Evolutionary conservation across 1,140 invertebrate genomes (phyloP).

Genomic region (Eupeodes corollae): DNA sequence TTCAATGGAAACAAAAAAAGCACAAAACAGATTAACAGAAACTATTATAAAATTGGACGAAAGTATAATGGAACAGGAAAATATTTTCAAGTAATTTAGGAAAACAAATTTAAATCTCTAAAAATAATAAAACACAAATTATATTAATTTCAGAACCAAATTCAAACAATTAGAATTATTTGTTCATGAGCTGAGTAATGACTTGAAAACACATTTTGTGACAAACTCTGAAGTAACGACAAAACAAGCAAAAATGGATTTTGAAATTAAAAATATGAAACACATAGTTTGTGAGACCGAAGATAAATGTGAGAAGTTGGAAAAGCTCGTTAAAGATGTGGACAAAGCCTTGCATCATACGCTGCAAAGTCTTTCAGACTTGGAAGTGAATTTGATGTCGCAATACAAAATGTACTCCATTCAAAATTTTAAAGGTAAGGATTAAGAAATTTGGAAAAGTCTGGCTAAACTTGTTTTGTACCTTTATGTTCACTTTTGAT

Average conservation of each 20-base stretch:
- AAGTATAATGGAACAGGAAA: conserved; percentile 24
- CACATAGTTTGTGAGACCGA: conserved; percentile 34
- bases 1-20: conserved; percentile 19
- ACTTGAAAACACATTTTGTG: conserved; percentile 24
- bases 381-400: conserved; percentile 30
- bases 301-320: conserved; percentile 31
- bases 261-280: conserved; percentile 33
- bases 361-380: conserved; percentile 24
- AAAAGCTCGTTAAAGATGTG: conserved; percentile 12
- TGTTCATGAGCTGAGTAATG: conserved; percentile 22
- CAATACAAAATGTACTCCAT: conserved; percentile 26
- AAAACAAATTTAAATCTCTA: neutral
- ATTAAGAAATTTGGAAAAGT: neutral
- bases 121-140: neutral
- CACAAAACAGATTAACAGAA: conserved; percentile 30
- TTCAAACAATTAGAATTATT: conserved; percentile 30
- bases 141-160: conserved; percentile 16
- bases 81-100: conserved; percentile 18
- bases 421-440: conserved; percentile 23
- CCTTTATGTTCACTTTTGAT: too few relatives aligned
- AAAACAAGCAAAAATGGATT: conserved; percentile 29
- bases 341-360: conserved; percentile 23
- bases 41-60: conserved; percentile 32
- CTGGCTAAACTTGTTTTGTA: neutral
- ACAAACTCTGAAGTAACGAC: conserved; percentile 15